These are phyloP conservation scores for Ctenomys sociabilis DNA, from an alignment of 2,113 vertebrate genomes.

Conservation along the genomic window DNA sequence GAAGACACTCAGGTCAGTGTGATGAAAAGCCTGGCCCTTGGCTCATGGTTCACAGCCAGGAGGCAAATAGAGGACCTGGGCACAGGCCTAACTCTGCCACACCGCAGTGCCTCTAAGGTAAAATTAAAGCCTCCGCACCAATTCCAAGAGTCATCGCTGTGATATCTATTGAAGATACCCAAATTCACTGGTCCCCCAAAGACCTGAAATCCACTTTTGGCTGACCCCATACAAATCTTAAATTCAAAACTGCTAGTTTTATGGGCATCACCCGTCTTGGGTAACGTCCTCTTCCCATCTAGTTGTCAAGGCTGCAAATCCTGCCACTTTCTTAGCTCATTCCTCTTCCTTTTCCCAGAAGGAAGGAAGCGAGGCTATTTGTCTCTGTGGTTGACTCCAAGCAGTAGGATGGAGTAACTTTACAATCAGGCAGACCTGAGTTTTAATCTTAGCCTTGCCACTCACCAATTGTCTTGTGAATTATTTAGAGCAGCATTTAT, in stretches of 20 bases:
- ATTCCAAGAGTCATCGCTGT: neutral
- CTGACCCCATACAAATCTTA: neutral
- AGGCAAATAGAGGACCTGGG: neutral
- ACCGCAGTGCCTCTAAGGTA: neutral
- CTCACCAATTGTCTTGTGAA: neutral
- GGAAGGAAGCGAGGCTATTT: neutral
- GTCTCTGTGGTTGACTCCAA: neutral
- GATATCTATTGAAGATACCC: neutral
- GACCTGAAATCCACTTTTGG: constrained; percentile 23
- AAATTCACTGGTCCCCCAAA: neutral
- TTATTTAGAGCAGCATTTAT: neutral
- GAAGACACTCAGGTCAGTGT: neutral
- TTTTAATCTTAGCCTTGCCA: neutral
- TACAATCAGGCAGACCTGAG: neutral
- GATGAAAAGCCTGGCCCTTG: neutral
- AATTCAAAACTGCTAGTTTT: constrained; percentile 3
- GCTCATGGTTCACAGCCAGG: neutral
- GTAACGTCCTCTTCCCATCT: neutral
- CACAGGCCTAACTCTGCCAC: neutral
- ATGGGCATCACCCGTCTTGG: neutral
- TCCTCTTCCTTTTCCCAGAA: neutral
- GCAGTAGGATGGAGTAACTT: neutral
- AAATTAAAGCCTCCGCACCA: neutral
- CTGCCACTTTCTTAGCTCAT: neutral
- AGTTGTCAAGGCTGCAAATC: neutral